Conservation (phyloP, 1,140 invertebrate genomes). For the Argopecten irradians region DNA sequence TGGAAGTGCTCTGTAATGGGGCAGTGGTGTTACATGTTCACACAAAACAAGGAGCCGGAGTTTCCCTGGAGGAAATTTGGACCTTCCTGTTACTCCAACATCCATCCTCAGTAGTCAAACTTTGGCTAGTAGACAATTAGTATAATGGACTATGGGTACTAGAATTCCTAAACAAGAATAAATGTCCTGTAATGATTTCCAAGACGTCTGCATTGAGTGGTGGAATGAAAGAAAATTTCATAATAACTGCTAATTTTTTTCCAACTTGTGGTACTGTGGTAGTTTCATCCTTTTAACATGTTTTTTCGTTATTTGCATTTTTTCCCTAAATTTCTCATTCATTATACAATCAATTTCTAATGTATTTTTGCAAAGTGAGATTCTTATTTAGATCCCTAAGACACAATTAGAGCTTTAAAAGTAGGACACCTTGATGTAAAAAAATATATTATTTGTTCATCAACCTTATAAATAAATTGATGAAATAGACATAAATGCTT, state of each 20-base stretch:
- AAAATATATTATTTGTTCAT: no score
- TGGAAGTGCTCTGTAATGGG: not conserved
- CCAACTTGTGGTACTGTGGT: not conserved
- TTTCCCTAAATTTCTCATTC: not conserved
- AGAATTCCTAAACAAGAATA: not conserved
- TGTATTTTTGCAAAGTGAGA: not conserved
- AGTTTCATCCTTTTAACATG: not conserved
- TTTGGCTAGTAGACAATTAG: not conserved
- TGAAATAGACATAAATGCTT: no score
- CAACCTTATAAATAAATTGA: no score
- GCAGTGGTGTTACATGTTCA: not conserved
- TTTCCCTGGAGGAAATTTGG: not conserved
- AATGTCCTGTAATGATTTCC: not conserved
- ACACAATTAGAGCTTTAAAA: no score
- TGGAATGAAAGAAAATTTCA: not conserved
- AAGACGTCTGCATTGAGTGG: not conserved
- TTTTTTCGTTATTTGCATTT: not conserved
- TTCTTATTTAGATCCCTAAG: no score
- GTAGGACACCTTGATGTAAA: no score
- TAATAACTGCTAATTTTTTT: conserved; percentile 8
- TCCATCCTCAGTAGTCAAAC: no score
- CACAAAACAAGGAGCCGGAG: not conserved
- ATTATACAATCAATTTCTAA: not conserved
- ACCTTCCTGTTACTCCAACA: not conserved
- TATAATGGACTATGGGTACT: not conserved